phyloP scores from a whole-genome alignment of 37 sponge, comb jelly and placozoan species.

The Crambe crambe region DNA sequence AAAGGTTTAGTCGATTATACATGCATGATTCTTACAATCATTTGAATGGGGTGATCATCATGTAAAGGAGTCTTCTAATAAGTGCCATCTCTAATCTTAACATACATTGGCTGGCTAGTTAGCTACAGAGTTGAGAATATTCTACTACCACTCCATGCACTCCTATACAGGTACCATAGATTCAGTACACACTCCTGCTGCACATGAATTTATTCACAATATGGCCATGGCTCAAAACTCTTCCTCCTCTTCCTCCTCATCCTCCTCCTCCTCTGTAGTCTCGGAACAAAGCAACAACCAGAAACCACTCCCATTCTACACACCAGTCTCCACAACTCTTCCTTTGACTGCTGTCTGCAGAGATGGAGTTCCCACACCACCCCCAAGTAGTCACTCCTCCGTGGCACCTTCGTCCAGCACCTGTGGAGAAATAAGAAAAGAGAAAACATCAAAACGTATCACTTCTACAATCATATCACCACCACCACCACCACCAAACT shows the following conservation, averaged over 20 bases:
- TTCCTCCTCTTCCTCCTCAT: background rate
- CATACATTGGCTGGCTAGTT: no score
- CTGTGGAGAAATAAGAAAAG: background rate
- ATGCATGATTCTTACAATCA: no score
- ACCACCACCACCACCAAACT: background rate
- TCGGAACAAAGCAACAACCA: background rate
- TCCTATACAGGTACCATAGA: no score
- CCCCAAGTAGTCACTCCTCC: background rate
- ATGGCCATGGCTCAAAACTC: slow-evolving; percentile 12
- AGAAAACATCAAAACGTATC: background rate
- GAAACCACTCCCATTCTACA: background rate
- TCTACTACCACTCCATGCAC: no score
- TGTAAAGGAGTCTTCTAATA: no score
- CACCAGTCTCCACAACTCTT: background rate
- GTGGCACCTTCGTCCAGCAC: background rate
- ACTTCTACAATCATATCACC: background rate
- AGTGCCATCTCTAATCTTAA: no score
- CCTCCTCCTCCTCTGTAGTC: slow-evolving; percentile 4
- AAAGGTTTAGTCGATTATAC: no score
- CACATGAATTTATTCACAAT: slow-evolving; percentile 1
- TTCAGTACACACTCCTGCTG: slow-evolving; percentile 31
- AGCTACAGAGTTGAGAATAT: no score
- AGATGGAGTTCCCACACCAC: background rate
- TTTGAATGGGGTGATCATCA: no score
- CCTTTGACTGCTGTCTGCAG: no score